Evolutionary conservation across 2,113 vertebrate species (phyloP).

Genomic region (Cavia porcellus): DNA sequence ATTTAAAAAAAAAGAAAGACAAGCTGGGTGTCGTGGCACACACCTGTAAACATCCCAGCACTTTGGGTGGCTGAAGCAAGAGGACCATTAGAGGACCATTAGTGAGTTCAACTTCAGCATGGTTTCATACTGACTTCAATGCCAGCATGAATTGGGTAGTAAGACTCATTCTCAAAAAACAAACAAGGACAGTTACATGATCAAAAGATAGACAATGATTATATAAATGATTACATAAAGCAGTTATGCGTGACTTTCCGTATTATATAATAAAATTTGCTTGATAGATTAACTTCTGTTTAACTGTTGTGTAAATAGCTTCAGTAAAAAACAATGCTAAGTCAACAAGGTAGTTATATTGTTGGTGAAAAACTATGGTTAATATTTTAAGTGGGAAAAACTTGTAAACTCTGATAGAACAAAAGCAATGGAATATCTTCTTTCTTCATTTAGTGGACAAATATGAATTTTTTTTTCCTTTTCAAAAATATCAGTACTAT

Average conservation of each 20-base stretch:
- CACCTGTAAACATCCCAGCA: too few relatives aligned
- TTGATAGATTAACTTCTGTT: neutral
- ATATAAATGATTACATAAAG: neutral
- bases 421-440: neutral
- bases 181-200: neutral
- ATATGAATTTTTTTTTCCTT: neutral
- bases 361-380: neutral
- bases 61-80: too few relatives aligned
- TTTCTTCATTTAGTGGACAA: neutral
- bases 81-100: too few relatives aligned
- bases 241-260: neutral
- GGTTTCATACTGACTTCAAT: too few relatives aligned
- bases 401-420: neutral
- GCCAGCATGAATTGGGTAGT: too few relatives aligned
- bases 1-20: neutral
- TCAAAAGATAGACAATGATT: neutral
- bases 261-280: neutral
- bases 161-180: too few relatives aligned
- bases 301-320: neutral
- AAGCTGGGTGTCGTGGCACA: too few relatives aligned
- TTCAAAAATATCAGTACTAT: neutral
- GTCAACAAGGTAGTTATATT: neutral
- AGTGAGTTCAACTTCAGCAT: too few relatives aligned
- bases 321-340: neutral
- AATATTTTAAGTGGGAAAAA: neutral